Evolutionary conservation across 2,888 invertebrate species (phyloP).

Genomic region (Ophioninae sp.): DNA sequence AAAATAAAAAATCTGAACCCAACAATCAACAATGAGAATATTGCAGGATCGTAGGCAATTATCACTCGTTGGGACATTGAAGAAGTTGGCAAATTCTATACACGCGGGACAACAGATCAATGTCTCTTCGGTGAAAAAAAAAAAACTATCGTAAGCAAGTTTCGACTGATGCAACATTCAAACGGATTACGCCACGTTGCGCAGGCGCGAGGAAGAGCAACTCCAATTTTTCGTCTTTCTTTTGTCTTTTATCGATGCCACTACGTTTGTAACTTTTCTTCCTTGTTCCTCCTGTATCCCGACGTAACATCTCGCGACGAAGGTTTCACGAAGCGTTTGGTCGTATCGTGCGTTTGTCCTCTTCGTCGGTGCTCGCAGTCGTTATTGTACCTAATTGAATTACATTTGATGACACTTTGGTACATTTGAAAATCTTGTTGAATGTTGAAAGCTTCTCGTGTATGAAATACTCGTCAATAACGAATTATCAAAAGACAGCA

Average conservation of each 20-base stretch:
- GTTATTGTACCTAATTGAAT: slow-evolving; percentile 73
- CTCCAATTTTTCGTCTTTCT: slow-evolving; percentile 24
- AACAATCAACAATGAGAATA: neutral
- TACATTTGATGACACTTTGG: slow-evolving; percentile 73
- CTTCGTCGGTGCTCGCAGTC: slow-evolving; percentile 11
- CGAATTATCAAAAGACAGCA: neutral
- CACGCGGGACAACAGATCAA: slow-evolving; percentile 31
- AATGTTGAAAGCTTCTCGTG: slow-evolving; percentile 34
- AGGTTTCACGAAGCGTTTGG: slow-evolving; percentile 51
- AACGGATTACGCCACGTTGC: slow-evolving; percentile 38
- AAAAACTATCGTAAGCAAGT: slow-evolving; percentile 24
- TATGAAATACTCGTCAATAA: slow-evolving; percentile 15
- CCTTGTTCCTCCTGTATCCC: slow-evolving; percentile 12
- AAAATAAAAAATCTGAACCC: neutral
- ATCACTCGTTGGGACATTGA: slow-evolving; percentile 3
- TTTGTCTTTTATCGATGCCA: neutral
- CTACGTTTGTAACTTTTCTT: slow-evolving; percentile 1
- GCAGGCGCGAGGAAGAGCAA: slow-evolving; percentile 10
- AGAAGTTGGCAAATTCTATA: slow-evolving; percentile 13
- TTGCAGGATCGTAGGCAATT: neutral
- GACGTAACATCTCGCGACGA: neutral
- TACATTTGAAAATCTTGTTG: slow-evolving; percentile 54
- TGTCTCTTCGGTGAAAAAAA: slow-evolving; percentile 49
- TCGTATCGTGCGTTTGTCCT: slow-evolving; percentile 68
- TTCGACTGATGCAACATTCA: slow-evolving; percentile 54